These are phyloP conservation scores for Discoglossus pictus DNA, from an alignment of 2,797 vertebrate species.

Conservation along the genomic window DNA sequence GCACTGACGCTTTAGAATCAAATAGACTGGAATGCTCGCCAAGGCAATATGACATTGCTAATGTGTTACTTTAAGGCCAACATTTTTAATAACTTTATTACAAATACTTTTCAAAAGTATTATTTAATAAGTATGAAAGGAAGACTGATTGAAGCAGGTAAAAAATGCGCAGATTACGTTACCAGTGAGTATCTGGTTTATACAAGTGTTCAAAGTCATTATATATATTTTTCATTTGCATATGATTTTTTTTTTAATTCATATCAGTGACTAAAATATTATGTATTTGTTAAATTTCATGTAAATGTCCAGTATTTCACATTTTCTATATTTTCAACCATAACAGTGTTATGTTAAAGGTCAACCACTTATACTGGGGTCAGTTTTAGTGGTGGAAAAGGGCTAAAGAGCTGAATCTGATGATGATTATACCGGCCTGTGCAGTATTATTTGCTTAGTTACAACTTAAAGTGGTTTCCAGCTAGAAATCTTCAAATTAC, in stretches of 20 bases:
- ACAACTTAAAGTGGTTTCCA: no score
- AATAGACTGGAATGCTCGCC: slow-evolving; percentile 45
- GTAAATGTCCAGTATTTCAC: slow-evolving; percentile 31
- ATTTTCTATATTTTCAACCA: slow-evolving; percentile 8
- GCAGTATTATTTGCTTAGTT: no score
- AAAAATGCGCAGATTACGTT: no score
- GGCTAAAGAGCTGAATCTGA: no score
- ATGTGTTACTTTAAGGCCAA: slow-evolving; percentile 60
- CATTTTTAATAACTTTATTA: slow-evolving; percentile 60
- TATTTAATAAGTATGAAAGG: slow-evolving; percentile 40
- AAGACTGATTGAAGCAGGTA: slow-evolving; percentile 26
- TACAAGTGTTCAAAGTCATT: slow-evolving; percentile 5
- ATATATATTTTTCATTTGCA: slow-evolving; percentile 37
- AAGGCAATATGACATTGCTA: slow-evolving; percentile 56
- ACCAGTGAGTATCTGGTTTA: neutral
- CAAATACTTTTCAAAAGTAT: slow-evolving; percentile 62
- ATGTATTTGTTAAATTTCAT: slow-evolving; percentile 19
- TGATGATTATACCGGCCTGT: no score
- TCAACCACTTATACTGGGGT: no score
- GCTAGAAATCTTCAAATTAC: no score
- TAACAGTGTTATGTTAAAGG: slow-evolving; percentile 25
- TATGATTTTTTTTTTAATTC: slow-evolving; percentile 38
- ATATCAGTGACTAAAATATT: neutral
- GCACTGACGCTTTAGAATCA: slow-evolving; percentile 66
- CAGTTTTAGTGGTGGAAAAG: no score